phyloP scores from a whole-genome alignment of 2,797 vertebrate genomes.

The Enteromius radiatus region DNA sequence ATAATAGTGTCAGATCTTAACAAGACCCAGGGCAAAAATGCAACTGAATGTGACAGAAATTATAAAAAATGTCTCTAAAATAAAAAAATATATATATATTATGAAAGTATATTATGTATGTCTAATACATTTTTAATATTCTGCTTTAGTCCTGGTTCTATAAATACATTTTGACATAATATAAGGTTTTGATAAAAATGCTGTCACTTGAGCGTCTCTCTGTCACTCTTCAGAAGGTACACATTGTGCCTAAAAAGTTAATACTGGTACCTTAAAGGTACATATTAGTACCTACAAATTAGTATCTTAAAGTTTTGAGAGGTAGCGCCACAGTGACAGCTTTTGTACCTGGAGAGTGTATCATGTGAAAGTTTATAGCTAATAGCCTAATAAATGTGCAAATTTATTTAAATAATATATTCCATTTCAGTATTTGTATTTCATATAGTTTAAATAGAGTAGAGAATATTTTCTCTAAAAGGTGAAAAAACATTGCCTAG shows the following conservation, averaged over 20 bases:
- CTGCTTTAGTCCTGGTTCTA: background rate
- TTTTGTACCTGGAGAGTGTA: no score
- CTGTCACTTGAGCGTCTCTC: background rate
- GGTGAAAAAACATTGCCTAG: background rate
- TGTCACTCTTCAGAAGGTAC: background rate
- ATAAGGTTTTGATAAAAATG: background rate
- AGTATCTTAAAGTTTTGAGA: background rate
- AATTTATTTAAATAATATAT: background rate
- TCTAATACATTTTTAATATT: background rate
- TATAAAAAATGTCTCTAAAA: background rate
- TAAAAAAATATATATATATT: background rate
- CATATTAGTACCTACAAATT: background rate
- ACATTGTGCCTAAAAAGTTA: background rate
- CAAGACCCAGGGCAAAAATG: background rate
- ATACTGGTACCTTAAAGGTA: background rate
- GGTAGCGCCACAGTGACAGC: no score
- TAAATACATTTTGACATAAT: background rate
- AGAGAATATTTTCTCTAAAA: background rate
- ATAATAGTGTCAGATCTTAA: background rate
- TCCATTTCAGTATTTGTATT: background rate
- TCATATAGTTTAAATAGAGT: background rate
- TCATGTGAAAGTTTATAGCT: background rate
- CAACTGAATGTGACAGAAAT: background rate
- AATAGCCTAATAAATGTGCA: background rate
- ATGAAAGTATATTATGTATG: background rate